phyloP scores from a whole-genome alignment of 1,140 invertebrate genomes.

The Maconellicoccus hirsutus region DNA sequence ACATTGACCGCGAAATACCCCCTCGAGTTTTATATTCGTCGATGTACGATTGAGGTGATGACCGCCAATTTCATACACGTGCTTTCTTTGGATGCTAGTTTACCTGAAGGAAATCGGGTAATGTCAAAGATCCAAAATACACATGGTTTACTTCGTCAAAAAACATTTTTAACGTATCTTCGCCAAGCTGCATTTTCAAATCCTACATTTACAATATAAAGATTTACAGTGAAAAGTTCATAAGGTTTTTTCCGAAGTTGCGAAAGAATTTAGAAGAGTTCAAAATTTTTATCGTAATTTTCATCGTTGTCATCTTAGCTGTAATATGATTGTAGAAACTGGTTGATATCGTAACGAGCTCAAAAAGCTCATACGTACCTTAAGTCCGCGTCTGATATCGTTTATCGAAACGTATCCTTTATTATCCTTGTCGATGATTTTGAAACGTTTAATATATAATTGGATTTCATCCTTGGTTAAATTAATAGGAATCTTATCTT shows the following conservation, averaged over 20 bases:
- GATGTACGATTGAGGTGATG: not conserved
- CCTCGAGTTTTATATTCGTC: not conserved
- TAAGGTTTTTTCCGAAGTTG: not conserved
- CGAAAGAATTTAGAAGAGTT: no score
- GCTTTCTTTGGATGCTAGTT: slow-evolving; percentile 29
- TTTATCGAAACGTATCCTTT: slow-evolving; percentile 98
- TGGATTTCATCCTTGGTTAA: slow-evolving; percentile 90
- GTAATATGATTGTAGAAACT: no score
- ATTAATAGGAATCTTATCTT: slow-evolving; percentile 83
- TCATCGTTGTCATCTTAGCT: no score
- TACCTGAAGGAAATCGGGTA: slow-evolving; percentile 63
- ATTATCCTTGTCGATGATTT: slow-evolving; percentile 84
- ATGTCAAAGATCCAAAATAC: slow-evolving; percentile 56
- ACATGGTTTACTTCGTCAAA: slow-evolving; percentile 53
- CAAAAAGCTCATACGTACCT: slow-evolving; percentile 50
- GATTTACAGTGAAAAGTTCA: not conserved
- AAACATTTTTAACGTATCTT: slow-evolving; percentile 50
- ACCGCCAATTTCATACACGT: not conserved
- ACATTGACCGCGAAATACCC: no score
- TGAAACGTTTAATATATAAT: slow-evolving; percentile 87
- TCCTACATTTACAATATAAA: slow-evolving; percentile 35
- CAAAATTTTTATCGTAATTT: no score
- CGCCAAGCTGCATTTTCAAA: slow-evolving; percentile 47
- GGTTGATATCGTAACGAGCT: no score
- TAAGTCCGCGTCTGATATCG: slow-evolving; percentile 85